A percentile compares a stretch with the other conserved stretches of the same genome.
Evolutionary conservation across 2,888 invertebrate species (phyloP).

Genomic region (Eilema griseolum): DNA sequence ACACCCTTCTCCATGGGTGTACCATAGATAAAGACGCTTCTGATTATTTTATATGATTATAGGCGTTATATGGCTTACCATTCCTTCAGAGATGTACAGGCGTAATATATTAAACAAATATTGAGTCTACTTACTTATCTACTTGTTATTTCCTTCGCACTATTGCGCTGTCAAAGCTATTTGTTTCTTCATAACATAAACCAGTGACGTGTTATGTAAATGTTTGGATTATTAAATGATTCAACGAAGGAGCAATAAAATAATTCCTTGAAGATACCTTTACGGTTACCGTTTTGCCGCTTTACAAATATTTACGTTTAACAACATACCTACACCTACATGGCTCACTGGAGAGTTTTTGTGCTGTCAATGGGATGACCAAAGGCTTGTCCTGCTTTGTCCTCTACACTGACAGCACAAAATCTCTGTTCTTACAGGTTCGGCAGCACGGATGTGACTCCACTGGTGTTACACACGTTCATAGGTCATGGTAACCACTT

Average conservation of each 20-base stretch:
- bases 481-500: too few species aligned
- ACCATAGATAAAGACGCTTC: too few species aligned
- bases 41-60: too few species aligned
- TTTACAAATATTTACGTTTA: background rate
- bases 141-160: background rate
- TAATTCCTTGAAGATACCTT: constrained; percentile 5
- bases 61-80: background rate
- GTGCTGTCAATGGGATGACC: too few species aligned
- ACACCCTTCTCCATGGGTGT: too few species aligned
- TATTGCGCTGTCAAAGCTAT: background rate
- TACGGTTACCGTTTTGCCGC: background rate
- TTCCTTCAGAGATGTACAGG: background rate
- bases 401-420: too few species aligned
- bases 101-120: background rate
- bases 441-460: too few species aligned
- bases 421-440: too few species aligned
- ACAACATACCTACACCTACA: background rate
- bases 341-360: too few species aligned
- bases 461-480: too few species aligned
- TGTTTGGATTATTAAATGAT: constrained; percentile 8
- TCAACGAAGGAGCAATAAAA: background rate
- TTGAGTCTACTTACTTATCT: background rate
- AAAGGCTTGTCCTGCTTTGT: too few species aligned
- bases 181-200: constrained; percentile 5
- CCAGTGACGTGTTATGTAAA: constrained; percentile 3